phyloP scores from a whole-genome alignment of 1,140 invertebrate species.

The Drosophila saltans region DNA sequence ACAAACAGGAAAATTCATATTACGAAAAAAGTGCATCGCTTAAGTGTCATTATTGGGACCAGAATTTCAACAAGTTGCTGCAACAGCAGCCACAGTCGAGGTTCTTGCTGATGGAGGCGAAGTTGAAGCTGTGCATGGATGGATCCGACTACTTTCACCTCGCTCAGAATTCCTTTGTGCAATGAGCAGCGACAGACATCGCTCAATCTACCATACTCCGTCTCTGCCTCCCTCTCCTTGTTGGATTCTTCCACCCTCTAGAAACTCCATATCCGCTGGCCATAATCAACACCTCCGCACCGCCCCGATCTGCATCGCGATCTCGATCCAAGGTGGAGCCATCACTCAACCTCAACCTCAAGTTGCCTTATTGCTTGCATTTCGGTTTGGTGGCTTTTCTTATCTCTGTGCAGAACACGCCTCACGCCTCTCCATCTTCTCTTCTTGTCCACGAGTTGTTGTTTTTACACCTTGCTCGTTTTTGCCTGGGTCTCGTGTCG shows the following conservation, averaged over 20 bases:
- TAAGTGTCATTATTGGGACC: constrained; percentile 80
- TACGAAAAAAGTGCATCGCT: constrained; percentile 79
- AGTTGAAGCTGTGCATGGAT: constrained; percentile 46
- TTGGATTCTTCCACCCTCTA: constrained; percentile 2
- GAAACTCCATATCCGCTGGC: constrained; percentile 63
- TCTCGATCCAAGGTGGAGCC: constrained; percentile 50
- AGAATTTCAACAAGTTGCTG: constrained; percentile 73
- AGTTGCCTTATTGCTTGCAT: constrained; percentile 41
- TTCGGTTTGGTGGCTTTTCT: constrained; percentile 50
- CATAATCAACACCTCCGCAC: constrained; percentile 68
- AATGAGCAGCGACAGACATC: constrained; percentile 59
- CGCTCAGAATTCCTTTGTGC: constrained; percentile 66
- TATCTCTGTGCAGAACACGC: constrained; percentile 39
- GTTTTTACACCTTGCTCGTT: constrained; percentile 71
- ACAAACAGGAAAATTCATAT: constrained; percentile 79
- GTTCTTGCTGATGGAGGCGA: constrained; percentile 32
- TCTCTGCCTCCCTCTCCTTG: neutral
- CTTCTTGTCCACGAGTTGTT: constrained; percentile 34
- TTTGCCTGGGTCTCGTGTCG: constrained; percentile 51
- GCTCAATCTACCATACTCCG: constrained; percentile 53
- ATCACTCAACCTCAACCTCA: constrained; percentile 57
- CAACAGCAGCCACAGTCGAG: constrained; percentile 46
- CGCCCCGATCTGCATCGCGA: constrained; percentile 34
- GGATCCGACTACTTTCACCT: constrained; percentile 74
- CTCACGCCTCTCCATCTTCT: constrained; percentile 11